These are phyloP conservation scores for Lochmaea crataegi DNA, from an alignment of 2,888 invertebrate genomes.

Conservation along the genomic window DNA sequence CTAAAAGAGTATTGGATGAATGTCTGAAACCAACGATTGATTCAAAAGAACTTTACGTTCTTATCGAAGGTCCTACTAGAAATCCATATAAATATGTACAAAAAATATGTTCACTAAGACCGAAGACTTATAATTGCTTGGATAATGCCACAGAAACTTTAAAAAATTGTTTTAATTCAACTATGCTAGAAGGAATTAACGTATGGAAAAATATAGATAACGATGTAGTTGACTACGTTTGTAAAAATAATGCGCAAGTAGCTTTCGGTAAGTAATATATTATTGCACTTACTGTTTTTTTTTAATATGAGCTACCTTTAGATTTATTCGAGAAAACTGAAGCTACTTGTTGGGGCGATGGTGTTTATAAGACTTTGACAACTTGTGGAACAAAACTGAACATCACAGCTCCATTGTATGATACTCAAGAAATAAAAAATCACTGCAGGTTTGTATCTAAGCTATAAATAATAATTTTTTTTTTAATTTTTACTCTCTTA, in stretches of 20 bases:
- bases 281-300: neutral
- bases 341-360: neutral
- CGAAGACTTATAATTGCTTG: neutral
- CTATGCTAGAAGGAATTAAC: neutral
- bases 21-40: neutral
- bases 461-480: too few species aligned
- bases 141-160: neutral
- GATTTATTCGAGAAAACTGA: neutral
- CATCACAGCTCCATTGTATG: neutral
- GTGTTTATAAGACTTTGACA: neutral
- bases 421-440: neutral
- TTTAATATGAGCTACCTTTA: neutral
- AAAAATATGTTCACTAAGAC: neutral
- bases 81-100: neutral
- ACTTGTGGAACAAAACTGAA: neutral
- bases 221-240: neutral
- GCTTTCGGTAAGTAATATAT: neutral
- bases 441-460: neutral
- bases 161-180: neutral
- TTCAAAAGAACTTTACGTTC: neutral
- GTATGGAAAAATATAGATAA: constrained; percentile 2
- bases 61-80: neutral
- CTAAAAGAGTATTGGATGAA: neutral
- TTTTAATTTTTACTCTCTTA: too few species aligned
- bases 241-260: neutral